phyloP scores from a whole-genome alignment of 2,888 invertebrate genomes.

The Hetaerina titia region DNA sequence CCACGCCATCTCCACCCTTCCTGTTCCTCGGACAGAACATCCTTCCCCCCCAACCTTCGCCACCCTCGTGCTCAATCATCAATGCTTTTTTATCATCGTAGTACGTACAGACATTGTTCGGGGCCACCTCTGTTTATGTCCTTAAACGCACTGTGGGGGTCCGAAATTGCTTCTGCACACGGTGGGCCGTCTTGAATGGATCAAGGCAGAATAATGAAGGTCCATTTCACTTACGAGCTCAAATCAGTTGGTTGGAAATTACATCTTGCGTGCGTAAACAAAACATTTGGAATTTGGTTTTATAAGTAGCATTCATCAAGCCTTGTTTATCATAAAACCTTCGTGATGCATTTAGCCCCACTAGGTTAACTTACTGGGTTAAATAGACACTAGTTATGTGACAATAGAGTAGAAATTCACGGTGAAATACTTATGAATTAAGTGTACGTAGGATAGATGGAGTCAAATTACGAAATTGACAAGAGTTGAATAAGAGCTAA shows the following conservation, averaged over 20 bases:
- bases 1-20: neutral
- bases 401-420: no score
- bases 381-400: no score
- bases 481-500: no score
- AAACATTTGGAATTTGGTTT: neutral
- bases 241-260: neutral
- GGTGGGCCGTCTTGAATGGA: neutral
- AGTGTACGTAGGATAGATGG: no score
- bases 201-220: neutral
- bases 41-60: neutral
- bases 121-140: neutral
- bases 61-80: neutral
- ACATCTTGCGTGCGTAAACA: neutral
- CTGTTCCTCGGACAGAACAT: neutral
- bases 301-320: no score
- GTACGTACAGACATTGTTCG: neutral
- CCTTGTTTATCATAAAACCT: no score
- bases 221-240: neutral
- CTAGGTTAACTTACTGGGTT: no score
- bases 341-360: no score
- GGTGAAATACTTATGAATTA: no score
- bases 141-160: conserved; percentile 8
- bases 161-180: neutral
- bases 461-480: no score
- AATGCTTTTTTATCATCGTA: neutral